Base-by-base conservation (phyloP, 2,113 vertebrate genomes). In the Climacteris rufus region DNA sequence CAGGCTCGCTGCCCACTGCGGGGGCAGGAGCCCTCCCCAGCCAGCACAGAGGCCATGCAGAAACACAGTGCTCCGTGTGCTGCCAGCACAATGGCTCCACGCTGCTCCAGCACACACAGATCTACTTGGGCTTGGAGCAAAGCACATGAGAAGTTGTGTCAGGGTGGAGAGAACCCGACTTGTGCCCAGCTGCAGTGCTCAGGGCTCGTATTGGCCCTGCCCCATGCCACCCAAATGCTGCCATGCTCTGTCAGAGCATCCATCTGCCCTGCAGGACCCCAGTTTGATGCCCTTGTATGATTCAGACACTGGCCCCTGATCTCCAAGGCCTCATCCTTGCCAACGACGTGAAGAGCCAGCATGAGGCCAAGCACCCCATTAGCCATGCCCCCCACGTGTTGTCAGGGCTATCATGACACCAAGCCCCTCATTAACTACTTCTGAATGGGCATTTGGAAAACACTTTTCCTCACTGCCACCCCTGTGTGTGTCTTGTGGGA, bases 101-200 rank as follows among this genome's bases (percentile, higher is more conserved):
- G 30, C 22, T 22, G 23, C 44, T 42, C 49, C 7, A 8, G 28
- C 25, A 31, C 10, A 47, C 33, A 8, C 0, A 0, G 2, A 23
- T 4, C 77, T 11, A 0, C 25, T 4, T 0, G 3, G n/a, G 31
- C 19, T 47, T 0, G 0, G 23, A 47, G 50, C 21, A 7, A 17
- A 24, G 52, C 44, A 6, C 1, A 2, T 6, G 2, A 9, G 25
- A 66, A 23, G 8, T 8, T 1, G 0, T 0, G 56, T n/a, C 1
- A 12, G 22, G 18, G 3, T 9, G 54, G 28, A 35, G 15, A 70
- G n/a, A 53, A 11, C 28, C 39, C 5, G 1, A 10, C 17, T 37
- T 3, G 72, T 9, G 31, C 63, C 44, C 1, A 2, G 27, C 14
- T 21, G 39, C 54, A 7, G 27, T 1, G 14, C 45, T 33, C 25